A percentile compares a stretch with the other conserved stretches of the same genome.
Conservation (phyloP, 2,797 vertebrate genomes). For the Rhinoraja longicauda region DNA sequence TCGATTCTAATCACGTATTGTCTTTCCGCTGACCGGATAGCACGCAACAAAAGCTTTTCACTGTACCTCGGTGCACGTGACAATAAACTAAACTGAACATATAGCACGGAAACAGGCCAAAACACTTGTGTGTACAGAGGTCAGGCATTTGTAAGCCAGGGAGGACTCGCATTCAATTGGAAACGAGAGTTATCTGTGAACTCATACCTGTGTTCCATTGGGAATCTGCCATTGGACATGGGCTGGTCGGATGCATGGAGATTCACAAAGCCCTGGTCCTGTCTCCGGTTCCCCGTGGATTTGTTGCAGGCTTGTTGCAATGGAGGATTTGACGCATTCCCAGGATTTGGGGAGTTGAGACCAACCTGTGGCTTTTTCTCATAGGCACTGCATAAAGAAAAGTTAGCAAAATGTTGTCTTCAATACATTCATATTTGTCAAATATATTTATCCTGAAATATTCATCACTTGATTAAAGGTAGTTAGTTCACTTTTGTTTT, state of each 20-base stretch:
- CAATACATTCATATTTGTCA: neutral
- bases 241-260: conserved; percentile 57
- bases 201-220: conserved; percentile 62
- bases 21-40: no score
- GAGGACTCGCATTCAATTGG: neutral
- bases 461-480: neutral
- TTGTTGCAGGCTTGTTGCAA: conserved; percentile 76
- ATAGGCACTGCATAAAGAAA: conserved; percentile 70
- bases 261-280: conserved; percentile 74
- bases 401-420: neutral
- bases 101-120: no score
- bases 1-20: no score
- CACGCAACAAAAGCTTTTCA: no score
- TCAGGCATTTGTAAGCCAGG: no score
- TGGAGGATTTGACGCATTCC: conserved; percentile 63
- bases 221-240: conserved; percentile 61
- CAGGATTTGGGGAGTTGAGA: conserved; percentile 70
- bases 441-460: neutral
- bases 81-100: no score
- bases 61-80: no score
- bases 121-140: no score
- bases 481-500: neutral
- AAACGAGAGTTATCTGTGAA: neutral
- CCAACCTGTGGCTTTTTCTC: conserved; percentile 71
- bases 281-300: conserved; percentile 61